These are phyloP conservation scores for Oryzias melastigma DNA, from an alignment of 2,113 vertebrate species.

Conservation along the genomic window DNA sequence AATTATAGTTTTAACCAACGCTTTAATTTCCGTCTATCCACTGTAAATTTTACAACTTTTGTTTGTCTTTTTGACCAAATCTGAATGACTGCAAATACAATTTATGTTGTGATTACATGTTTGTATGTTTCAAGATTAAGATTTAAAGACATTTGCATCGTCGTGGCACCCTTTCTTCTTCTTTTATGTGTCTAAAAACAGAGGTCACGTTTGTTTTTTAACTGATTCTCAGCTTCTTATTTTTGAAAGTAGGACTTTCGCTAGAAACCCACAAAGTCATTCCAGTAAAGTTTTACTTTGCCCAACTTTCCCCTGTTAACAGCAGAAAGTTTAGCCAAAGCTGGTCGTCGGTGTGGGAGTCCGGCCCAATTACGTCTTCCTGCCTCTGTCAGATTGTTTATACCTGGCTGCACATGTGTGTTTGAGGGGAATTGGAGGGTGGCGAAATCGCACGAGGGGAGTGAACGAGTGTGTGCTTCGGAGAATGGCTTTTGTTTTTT, in stretches of 20 bases:
- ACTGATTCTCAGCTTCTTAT: conserved; percentile 4
- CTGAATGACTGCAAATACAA: too few species aligned
- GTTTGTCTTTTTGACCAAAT: too few species aligned
- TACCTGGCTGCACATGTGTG: conserved; percentile 67
- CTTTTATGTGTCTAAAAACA: not conserved
- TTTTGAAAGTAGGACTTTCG: conserved; percentile 3
- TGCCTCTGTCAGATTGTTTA: conserved; percentile 71
- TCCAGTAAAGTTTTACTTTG: conserved; percentile 51
- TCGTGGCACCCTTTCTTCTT: too few species aligned
- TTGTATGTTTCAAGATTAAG: too few species aligned
- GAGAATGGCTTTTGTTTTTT: conserved; percentile 3
- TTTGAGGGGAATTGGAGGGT: conserved; percentile 47
- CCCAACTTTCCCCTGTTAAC: conserved; percentile 56
- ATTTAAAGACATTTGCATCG: too few species aligned
- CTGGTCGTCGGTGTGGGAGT: conserved; percentile 38
- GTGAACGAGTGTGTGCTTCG: conserved; percentile 16
- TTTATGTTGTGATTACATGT: too few species aligned
- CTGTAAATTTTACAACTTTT: too few species aligned
- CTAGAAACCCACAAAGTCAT: conserved; percentile 45
- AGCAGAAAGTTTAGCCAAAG: conserved; percentile 42
- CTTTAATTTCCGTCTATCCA: too few species aligned
- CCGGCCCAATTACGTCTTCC: conserved; percentile 71
- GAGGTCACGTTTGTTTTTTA: not conserved
- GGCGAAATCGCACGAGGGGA: conserved; percentile 45
- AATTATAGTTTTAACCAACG: too few species aligned